Conservation (phyloP, 2,797 vertebrate species). For the Hyperoplus immaculatus region DNA sequence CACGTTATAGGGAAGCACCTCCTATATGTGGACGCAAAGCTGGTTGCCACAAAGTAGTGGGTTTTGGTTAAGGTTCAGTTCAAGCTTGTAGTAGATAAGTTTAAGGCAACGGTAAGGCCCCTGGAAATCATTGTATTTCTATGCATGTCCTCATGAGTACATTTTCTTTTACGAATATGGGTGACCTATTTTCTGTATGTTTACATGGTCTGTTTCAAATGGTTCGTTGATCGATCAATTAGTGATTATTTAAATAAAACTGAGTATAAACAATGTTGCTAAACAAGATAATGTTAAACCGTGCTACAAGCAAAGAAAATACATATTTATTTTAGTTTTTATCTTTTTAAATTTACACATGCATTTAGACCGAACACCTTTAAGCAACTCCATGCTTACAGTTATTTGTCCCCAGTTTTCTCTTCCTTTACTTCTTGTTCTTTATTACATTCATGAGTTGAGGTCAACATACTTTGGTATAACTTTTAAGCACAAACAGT, state of each 20-base stretch:
- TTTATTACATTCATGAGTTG: not conserved
- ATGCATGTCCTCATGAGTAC: not conserved
- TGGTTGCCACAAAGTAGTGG: not conserved
- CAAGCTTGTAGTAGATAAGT: not conserved
- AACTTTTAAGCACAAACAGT: not conserved
- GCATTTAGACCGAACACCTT: not conserved
- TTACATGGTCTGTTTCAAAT: not conserved
- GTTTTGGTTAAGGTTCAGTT: constrained; percentile 3
- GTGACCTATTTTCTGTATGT: not conserved
- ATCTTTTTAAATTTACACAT: not conserved
- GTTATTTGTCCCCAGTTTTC: not conserved
- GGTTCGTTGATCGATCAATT: not conserved
- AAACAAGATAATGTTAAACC: not conserved
- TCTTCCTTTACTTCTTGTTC: not conserved
- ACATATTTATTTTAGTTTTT: too few species aligned
- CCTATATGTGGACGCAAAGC: not conserved
- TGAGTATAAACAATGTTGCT: not conserved
- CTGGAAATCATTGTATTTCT: not conserved
- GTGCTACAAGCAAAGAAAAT: not conserved
- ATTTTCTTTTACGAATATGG: not conserved
- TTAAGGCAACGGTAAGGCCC: not conserved
- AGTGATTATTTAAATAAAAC: not conserved
- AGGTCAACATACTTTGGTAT: not conserved
- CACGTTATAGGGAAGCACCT: not conserved
- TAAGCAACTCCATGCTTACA: not conserved